Evolutionary conservation across 2,113 vertebrate genomes (phyloP).

Genomic region (Cygnus buccinator): DNA sequence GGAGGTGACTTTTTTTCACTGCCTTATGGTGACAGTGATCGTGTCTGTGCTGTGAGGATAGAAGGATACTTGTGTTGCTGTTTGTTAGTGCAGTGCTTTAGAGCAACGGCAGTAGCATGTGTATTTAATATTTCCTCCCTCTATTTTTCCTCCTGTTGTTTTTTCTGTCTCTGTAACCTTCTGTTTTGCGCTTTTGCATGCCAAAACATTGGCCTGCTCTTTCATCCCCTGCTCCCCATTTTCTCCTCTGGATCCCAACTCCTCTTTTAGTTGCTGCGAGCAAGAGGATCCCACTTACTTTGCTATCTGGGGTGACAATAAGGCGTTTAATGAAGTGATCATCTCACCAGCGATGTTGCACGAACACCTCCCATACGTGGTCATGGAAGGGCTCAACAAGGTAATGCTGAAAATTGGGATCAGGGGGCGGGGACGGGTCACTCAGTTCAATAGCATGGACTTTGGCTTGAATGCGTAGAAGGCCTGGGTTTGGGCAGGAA

Average conservation of each 20-base stretch:
- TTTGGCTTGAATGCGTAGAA: not conserved
- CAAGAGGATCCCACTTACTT: conserved; percentile 98
- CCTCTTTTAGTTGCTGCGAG: conserved; percentile 86
- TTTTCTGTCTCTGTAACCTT: not conserved
- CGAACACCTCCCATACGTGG: conserved; percentile 95
- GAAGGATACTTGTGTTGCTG: not conserved
- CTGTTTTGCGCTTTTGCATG: not conserved
- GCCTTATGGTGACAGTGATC: fast-evolving
- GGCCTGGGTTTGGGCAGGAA: not conserved
- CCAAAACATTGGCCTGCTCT: not conserved
- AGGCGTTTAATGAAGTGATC: conserved; percentile 97
- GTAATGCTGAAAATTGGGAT: conserved; percentile 67
- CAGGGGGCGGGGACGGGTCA: not conserved
- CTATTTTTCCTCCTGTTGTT: not conserved
- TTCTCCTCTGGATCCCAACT: not conserved
- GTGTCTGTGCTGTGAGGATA: not conserved
- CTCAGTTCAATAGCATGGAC: not conserved
- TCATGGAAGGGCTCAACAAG: conserved; percentile 99
- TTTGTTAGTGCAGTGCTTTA: not conserved
- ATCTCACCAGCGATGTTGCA: conserved; percentile 98
- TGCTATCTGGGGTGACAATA: conserved; percentile 98
- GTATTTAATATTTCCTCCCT: not conserved
- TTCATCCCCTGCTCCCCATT: not conserved
- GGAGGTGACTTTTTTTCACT: fast-evolving
- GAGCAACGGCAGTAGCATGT: not conserved